Evolutionary conservation across 2,113 vertebrate species (phyloP), one percentile per base, ranked within the genome.

Genomic region (Rhinolophus sinicus): DNA sequence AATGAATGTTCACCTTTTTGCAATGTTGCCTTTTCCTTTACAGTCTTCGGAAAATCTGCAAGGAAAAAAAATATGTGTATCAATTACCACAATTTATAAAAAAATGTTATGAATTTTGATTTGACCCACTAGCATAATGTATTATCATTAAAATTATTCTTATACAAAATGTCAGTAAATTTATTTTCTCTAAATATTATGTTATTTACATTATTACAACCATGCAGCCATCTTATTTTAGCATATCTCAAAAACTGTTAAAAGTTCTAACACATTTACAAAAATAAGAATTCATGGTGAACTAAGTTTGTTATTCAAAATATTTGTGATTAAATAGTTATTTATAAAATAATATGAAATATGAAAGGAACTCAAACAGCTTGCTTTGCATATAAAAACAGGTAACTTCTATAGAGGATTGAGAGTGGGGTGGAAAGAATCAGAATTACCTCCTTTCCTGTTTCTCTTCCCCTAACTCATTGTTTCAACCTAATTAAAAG

Each of bases 1-100:
- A 92, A 33, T 58, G 6, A 85, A 88, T 56, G 5, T 12, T 97
- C 5, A 98, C 97, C 97, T 76, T 94, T 72, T 38, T 4, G 9
- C 0, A 78, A 16, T 30, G 28, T 19, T 33, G 6, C 16, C 54
- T 56, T 75, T 14, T 0, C 3, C 47, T 28, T 13, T 69, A 7
- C 72, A 52, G 26, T 3, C 5, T 5, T 80, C 47, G 70, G 2
- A 75, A 91, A 76, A 88, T n/a, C 97, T 98, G 75, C 12, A 94
- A 97, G 64, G 40, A 69, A 88, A 96, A 81, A 0, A 95, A 6
- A 67, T 38, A 67, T 38, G 1, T 47, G 0, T 60, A 60, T 77
- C 26, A 88, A 12, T 62, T 50, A 64, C 8, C 3, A 83, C 26
- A 81, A 52, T 50, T 44, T 33, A 92, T 24, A 26, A 80, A 33